phyloP scores from a whole-genome alignment of 64 coral and sea anemone genomes.

The Catalaphyllia jardinei region DNA sequence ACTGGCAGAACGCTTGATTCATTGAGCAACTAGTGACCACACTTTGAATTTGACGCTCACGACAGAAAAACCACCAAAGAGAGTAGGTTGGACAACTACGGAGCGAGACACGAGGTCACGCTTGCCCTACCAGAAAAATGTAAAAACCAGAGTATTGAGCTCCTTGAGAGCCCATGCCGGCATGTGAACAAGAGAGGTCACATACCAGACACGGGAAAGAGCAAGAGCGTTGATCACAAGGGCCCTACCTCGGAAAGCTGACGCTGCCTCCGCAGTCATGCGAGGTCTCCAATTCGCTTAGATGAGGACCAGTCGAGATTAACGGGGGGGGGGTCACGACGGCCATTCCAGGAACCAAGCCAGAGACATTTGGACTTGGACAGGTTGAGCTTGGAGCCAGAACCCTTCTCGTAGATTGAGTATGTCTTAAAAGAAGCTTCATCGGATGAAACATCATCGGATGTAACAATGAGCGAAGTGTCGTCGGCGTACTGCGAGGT shows the following conservation, averaged over 20 bases:
- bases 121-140: slow-evolving; percentile 31
- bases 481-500: too few relatives aligned
- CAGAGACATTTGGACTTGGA: too few relatives aligned
- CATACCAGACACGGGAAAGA: slow-evolving; percentile 34
- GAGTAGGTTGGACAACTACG: neutral
- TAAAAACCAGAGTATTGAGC: neutral
- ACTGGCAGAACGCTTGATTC: neutral
- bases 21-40: neutral
- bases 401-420: too few relatives aligned
- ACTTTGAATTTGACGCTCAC: neutral
- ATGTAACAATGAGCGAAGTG: too few relatives aligned
- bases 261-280: neutral
- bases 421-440: too few relatives aligned
- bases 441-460: too few relatives aligned
- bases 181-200: neutral
- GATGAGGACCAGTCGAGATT: neutral
- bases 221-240: slow-evolving; percentile 27
- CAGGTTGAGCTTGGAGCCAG: too few relatives aligned
- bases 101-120: neutral
- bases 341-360: too few relatives aligned
- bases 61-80: slow-evolving; percentile 11
- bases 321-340: neutral
- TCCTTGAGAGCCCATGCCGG: neutral
- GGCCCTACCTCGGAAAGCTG: neutral
- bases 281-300: neutral